Evolutionary conservation across 1,140 invertebrate species (phyloP), one percentile per base, ranked within the genome.

Genomic region (Macrocentrus cingulum): DNA sequence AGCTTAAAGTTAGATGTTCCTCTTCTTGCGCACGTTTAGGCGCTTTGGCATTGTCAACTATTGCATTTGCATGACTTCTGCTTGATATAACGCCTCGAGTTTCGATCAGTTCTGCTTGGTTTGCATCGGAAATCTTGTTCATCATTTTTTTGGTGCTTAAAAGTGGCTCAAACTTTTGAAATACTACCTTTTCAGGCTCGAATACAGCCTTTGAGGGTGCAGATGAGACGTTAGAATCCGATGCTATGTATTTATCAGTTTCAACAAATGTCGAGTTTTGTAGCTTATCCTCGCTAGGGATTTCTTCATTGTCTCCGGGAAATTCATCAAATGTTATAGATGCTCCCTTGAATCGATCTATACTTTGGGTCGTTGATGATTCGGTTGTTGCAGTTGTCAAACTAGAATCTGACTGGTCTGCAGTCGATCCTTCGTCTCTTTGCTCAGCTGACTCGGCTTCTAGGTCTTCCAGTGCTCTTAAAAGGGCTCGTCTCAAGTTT

Each of bases 401-500:
- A 70, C 70, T 41, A 7, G 15, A 18, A 1, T 29, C 34, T 8
- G 50, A 11, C 4, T 32, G 1, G 7, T 49, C 55, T 7, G 55
- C 34, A 8, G 55, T 50, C 9, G 34, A 37, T 11, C 8, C 6
- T 11, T 41, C 46, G 1, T 15, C 13, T 55, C 50, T 62, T 19
- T 79, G 73, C 46, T 80, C 78, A 1, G 71, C 77, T 0, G 78
- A 79, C 51, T 79, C 77, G 0, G 70, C 66, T 49, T 90, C 87
- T 25, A 89, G 70, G 60, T 88, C 85, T 39, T 83, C 85, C 0
- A 90, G 76, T 1, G 88, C 88, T 69, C 85, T 85, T 7, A 90
- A 70, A n/a, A 90, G 71, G 1, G 87, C 87, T 72, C 85, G 85
- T 3, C 87, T 77, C 42, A 89, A 80, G 37, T 84, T 86, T 32